These are phyloP conservation scores for Tipula helvola DNA, from an alignment of 2,888 invertebrate genomes.

Conservation along the genomic window DNA sequence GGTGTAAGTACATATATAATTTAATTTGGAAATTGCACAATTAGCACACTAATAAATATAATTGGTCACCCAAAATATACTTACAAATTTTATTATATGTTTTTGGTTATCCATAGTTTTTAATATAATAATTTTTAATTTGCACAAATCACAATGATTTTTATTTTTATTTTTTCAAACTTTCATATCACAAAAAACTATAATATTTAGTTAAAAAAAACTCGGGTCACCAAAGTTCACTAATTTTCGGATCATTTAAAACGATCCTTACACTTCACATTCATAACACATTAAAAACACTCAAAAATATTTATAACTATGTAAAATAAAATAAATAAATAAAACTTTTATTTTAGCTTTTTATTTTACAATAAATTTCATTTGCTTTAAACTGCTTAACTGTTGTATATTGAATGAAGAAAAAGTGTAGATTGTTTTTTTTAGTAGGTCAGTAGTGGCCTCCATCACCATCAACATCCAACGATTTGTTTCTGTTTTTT, in stretches of 20 bases:
- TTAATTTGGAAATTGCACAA: neutral
- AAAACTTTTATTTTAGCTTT: neutral
- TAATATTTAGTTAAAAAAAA: neutral
- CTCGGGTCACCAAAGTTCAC: neutral
- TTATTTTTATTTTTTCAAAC: neutral
- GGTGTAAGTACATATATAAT: neutral
- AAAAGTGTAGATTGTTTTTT: slow-evolving; percentile 21
- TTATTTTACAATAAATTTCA: neutral
- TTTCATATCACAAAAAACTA: neutral
- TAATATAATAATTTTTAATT: neutral
- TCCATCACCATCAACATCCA: slow-evolving; percentile 13
- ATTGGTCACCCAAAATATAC: neutral
- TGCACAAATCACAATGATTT: neutral
- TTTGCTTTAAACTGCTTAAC: slow-evolving; percentile 17
- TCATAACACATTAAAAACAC: neutral
- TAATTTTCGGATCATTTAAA: neutral
- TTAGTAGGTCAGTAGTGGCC: slow-evolving; percentile 35
- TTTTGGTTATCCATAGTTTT: neutral
- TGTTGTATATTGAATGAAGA: slow-evolving; percentile 20
- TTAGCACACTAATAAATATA: neutral
- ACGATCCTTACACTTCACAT: neutral
- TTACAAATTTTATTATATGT: neutral
- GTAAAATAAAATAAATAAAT: neutral
- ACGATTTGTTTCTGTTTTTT: neutral
- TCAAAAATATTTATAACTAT: neutral